Percentiles rank a stretch among this genome's conserved stretches.
Conservation (phyloP, 2,797 vertebrate species). For the Trematomus bernacchii region DNA sequence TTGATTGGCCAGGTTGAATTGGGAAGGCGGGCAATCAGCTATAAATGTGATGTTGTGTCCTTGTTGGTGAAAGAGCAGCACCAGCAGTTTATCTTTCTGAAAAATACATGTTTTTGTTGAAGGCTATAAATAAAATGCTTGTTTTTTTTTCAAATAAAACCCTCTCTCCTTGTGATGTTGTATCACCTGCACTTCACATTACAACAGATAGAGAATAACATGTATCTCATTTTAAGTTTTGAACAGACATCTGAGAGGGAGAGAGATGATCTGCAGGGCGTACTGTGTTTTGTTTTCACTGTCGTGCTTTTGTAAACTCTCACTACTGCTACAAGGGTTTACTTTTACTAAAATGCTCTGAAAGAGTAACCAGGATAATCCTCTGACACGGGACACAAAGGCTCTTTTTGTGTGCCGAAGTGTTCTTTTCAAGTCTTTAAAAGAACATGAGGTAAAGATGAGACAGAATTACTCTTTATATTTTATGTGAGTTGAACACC, state of each 20-base stretch:
- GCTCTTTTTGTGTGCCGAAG: background rate
- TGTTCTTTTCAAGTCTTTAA: constrained; percentile 3
- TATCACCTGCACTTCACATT: no score
- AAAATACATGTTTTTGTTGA: no score
- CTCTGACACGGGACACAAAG: background rate
- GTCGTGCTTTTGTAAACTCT: constrained; percentile 42
- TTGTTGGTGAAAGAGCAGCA: no score
- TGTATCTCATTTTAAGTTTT: constrained; percentile 19
- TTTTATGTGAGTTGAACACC: background rate
- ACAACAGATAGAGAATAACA: constrained; percentile 2
- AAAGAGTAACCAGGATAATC: constrained; percentile 14
- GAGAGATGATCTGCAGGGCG: constrained; percentile 37
- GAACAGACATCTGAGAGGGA: constrained; percentile 33
- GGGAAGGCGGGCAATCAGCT: no score
- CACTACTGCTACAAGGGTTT: constrained; percentile 11
- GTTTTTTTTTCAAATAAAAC: no score
- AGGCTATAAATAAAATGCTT: no score
- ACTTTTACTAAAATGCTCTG: constrained; percentile 32
- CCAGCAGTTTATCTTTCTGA: no score
- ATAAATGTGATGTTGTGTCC: no score
- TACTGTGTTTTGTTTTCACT: constrained; percentile 43
- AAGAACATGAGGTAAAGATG: constrained; percentile 22
- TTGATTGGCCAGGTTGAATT: no score
- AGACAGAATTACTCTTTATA: constrained; percentile 6
- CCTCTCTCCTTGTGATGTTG: no score